These are phyloP conservation scores for Archilochus colubris DNA, from an alignment of 2,113 vertebrate species.

Conservation along the genomic window DNA sequence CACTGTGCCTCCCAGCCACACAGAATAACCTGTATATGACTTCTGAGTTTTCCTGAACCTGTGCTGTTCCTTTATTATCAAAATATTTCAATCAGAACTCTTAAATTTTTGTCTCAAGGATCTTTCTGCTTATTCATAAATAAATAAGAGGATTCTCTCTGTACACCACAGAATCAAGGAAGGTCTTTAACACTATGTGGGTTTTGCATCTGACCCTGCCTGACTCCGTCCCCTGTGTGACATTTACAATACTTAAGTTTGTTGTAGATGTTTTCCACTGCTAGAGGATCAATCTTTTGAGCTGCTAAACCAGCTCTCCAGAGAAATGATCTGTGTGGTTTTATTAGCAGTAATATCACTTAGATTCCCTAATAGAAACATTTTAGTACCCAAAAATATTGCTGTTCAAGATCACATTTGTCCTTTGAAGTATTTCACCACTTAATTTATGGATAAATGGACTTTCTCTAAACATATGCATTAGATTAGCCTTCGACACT, in stretches of 20 bases:
- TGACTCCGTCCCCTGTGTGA: neutral
- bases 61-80: neutral
- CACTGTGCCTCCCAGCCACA: neutral
- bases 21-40: neutral
- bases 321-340: constrained; percentile 37
- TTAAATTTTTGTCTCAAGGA: neutral
- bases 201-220: neutral
- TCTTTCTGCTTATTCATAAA: neutral
- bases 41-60: neutral
- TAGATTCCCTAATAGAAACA: constrained; percentile 53
- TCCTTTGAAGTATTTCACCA: constrained; percentile 68
- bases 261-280: constrained; percentile 27
- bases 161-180: neutral
- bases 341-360: constrained; percentile 51
- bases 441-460: constrained; percentile 67
- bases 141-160: neutral
- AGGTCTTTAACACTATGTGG: neutral
- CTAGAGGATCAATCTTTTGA: neutral
- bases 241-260: neutral
- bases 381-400: constrained; percentile 59
- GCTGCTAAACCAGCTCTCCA: constrained; percentile 43
- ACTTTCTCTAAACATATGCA: constrained; percentile 64
- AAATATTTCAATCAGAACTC: neutral
- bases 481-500: constrained; percentile 64
- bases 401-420: constrained; percentile 55